Evolutionary conservation across 1,140 invertebrate genomes (phyloP).

Genomic region (Branchinecta lindahli): DNA sequence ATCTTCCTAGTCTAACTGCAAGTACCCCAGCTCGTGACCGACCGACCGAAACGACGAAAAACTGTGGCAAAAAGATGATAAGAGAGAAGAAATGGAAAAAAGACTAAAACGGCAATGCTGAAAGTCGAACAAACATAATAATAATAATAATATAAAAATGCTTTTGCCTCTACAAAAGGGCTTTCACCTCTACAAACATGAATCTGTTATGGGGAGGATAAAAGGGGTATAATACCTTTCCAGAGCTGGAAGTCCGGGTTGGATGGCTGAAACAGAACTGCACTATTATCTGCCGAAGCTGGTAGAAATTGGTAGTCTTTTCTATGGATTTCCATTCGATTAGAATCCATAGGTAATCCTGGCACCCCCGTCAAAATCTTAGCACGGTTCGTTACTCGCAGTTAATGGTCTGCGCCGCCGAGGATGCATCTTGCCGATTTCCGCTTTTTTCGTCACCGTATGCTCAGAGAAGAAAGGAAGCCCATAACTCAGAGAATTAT

Average conservation of each 20-base stretch:
- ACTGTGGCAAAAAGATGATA: too few relatives aligned
- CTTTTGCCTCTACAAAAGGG: neutral
- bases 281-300: neutral
- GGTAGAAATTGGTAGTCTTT: neutral
- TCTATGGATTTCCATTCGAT: neutral
- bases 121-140: too few relatives aligned
- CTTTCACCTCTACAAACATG: neutral
- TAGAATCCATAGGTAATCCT: neutral
- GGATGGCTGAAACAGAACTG: neutral
- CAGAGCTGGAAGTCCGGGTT: neutral
- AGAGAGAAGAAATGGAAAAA: too few relatives aligned
- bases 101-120: too few relatives aligned
- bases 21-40: too few relatives aligned
- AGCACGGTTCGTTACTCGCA: neutral
- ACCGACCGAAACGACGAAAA: too few relatives aligned
- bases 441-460: neutral
- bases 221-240: neutral
- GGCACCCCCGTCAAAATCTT: neutral
- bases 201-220: neutral
- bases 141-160: neutral
- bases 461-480: neutral
- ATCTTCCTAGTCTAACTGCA: too few relatives aligned
- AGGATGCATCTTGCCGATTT: neutral
- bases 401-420: neutral
- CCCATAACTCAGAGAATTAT: conserved; percentile 2